Percentiles rank a stretch among this genome's conserved stretches.
Evolutionary conservation across 2,888 invertebrate species (phyloP).

Genomic region (Drosophila pegasa): DNA sequence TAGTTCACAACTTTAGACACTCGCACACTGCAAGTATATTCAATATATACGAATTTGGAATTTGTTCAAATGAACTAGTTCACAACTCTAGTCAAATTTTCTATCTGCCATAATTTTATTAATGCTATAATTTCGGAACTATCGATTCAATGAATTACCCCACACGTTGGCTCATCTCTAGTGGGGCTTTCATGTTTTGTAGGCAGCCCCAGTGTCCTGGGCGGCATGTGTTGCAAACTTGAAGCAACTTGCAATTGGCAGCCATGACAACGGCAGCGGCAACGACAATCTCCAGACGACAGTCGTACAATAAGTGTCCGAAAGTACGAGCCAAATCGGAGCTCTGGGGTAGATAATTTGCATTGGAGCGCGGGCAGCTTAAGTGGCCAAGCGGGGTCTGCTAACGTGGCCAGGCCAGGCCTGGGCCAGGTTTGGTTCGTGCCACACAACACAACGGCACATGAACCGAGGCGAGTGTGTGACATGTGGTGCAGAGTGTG

Average conservation of each 20-base stretch:
- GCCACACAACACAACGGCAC: conserved; percentile 21
- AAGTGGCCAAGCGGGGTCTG: conserved; percentile 53
- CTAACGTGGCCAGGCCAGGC: conserved; percentile 16
- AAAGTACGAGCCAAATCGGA: conserved; percentile 65
- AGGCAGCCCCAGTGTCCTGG: conserved; percentile 57
- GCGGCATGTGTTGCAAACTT: conserved; percentile 68
- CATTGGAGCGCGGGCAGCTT: conserved; percentile 65
- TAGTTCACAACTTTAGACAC: not conserved
- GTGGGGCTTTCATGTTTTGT: conserved; percentile 8
- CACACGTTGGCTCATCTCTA: conserved; percentile 42
- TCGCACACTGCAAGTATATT: no score
- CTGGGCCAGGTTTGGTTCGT: conserved; percentile 8
- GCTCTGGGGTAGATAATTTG: conserved; percentile 72
- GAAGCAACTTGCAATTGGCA: conserved; percentile 56
- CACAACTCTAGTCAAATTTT: no score
- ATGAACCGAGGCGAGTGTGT: conserved; percentile 30
- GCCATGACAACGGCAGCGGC: conserved; percentile 49
- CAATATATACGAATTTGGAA: no score
- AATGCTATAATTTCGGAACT: no score
- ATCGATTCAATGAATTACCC: not conserved
- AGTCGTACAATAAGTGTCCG: conserved; percentile 65
- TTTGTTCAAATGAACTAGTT: not conserved
- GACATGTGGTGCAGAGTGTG: conserved; percentile 44
- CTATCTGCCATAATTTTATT: no score
- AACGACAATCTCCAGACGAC: conserved; percentile 51